Percentiles rank a stretch among this genome's conserved stretches.
phyloP scores from a whole-genome alignment of 2,888 invertebrate species.

The Aethes cnicana region DNA sequence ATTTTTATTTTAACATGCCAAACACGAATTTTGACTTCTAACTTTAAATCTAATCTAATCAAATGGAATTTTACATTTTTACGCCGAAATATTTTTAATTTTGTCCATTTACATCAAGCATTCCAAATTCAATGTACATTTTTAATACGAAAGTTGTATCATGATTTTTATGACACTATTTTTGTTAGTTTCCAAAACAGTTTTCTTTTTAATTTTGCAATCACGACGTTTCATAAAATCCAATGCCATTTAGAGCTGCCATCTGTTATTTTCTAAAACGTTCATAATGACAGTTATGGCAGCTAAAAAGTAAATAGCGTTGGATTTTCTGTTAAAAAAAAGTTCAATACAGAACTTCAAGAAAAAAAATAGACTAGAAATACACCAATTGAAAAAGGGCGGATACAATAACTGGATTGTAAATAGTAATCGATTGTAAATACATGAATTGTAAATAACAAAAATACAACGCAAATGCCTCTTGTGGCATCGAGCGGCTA shows the following conservation, averaged over 20 bases:
- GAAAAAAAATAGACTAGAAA: slow-evolving; percentile 74
- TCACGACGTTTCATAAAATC: slow-evolving; percentile 41
- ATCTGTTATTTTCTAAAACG: slow-evolving; percentile 1
- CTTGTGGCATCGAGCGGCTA: slow-evolving; percentile 70
- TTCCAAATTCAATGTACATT: slow-evolving; percentile 45
- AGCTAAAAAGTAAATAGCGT: slow-evolving; percentile 12
- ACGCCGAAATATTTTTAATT: slow-evolving; percentile 71
- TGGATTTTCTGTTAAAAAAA: slow-evolving; percentile 6
- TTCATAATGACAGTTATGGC: slow-evolving; percentile 1
- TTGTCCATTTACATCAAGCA: slow-evolving; percentile 52
- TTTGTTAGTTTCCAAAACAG: slow-evolving; percentile 34
- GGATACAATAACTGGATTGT: slow-evolving; percentile 16
- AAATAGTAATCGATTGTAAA: slow-evolving; percentile 17
- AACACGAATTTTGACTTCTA: slow-evolving; percentile 77
- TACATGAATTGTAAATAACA: slow-evolving; percentile 13
- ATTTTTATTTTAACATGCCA: slow-evolving; percentile 70
- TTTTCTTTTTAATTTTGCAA: slow-evolving; percentile 32
- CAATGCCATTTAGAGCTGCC: slow-evolving; percentile 21
- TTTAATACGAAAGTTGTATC: slow-evolving; percentile 46
- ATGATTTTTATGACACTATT: slow-evolving; percentile 37
- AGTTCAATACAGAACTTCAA: slow-evolving; percentile 8
- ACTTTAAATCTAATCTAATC: slow-evolving; percentile 58
- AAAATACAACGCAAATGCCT: slow-evolving; percentile 67
- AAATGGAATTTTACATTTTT: slow-evolving; percentile 70
- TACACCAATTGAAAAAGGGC: slow-evolving; percentile 59